phyloP scores from a whole-genome alignment of 2,888 invertebrate genomes.

The Criorhina ranunculi region DNA sequence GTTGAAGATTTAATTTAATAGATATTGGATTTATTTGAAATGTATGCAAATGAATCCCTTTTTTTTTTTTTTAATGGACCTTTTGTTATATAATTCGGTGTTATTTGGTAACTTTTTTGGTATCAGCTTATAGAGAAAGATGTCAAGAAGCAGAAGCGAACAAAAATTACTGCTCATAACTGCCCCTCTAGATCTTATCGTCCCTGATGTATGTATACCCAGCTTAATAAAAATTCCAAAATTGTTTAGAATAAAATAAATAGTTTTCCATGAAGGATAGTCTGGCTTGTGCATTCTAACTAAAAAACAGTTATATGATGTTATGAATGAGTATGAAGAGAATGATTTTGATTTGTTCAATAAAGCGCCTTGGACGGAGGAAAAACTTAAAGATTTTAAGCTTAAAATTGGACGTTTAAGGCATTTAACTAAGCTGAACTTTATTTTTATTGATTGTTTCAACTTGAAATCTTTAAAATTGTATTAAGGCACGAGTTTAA shows the following conservation, averaged over 20 bases:
- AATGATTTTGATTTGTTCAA: too few relatives aligned
- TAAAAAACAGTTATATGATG: too few relatives aligned
- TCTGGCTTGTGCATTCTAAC: too few relatives aligned
- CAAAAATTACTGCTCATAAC: background rate
- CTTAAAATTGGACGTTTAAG: background rate
- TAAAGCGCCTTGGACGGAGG: too few relatives aligned
- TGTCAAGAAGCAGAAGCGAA: slow-evolving; percentile 1
- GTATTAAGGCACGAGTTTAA: background rate
- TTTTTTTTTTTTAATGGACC: slow-evolving; percentile 6
- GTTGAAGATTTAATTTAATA: background rate
- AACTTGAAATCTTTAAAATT: slow-evolving; percentile 6
- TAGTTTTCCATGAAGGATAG: too few relatives aligned
- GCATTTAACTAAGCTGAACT: background rate
- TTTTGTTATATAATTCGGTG: slow-evolving; percentile 2
- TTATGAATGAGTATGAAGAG: too few relatives aligned
- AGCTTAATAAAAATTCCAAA: background rate
- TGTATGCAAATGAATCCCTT: background rate
- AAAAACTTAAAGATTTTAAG: too few relatives aligned
- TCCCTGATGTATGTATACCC: background rate
- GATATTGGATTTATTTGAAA: slow-evolving; percentile 19
- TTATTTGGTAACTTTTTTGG: slow-evolving; percentile 2
- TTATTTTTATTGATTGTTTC: slow-evolving; percentile 10
- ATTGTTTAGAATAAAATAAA: too few relatives aligned
- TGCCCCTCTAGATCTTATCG: slow-evolving; percentile 1
- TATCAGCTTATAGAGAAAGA: background rate